phyloP scores from a whole-genome alignment of 2,888 invertebrate genomes.

The Dicycla oo region DNA sequence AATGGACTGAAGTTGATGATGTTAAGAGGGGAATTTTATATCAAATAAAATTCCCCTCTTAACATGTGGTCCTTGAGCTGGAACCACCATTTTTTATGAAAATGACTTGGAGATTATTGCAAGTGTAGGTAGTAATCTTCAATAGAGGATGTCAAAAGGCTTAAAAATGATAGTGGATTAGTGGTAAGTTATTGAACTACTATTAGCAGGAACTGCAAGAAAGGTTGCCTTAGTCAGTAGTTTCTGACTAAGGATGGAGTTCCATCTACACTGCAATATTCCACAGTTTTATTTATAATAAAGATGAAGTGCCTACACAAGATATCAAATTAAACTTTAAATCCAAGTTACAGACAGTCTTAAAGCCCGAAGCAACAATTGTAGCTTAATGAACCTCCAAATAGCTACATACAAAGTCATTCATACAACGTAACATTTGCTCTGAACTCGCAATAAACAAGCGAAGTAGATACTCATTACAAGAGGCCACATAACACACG shows the following conservation, averaged over 20 bases:
- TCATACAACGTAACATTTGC: constrained; percentile 22
- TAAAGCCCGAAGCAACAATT: background rate
- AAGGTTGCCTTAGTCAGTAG: background rate
- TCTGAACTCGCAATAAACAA: constrained; percentile 17
- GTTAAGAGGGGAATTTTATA: background rate
- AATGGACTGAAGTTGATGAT: background rate
- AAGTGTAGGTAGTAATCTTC: background rate
- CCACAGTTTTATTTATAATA: background rate
- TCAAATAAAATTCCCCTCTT: too few species aligned
- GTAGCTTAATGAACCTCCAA: background rate
- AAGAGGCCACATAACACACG: constrained; percentile 24
- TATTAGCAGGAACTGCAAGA: background rate
- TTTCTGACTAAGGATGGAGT: too few species aligned
- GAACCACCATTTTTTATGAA: background rate
- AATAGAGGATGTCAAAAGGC: background rate
- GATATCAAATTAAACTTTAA: background rate
- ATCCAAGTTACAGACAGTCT: constrained; percentile 1
- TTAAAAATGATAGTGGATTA: too few species aligned
- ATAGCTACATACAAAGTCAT: constrained; percentile 12
- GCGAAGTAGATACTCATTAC: constrained; percentile 35
- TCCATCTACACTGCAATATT: background rate
- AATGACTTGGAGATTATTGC: background rate
- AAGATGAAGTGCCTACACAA: background rate
- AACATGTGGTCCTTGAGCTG: background rate
- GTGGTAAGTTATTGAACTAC: background rate